Evolutionary conservation across 2,888 invertebrate species (phyloP).

Genomic region (Cyclophora albipunctata): DNA sequence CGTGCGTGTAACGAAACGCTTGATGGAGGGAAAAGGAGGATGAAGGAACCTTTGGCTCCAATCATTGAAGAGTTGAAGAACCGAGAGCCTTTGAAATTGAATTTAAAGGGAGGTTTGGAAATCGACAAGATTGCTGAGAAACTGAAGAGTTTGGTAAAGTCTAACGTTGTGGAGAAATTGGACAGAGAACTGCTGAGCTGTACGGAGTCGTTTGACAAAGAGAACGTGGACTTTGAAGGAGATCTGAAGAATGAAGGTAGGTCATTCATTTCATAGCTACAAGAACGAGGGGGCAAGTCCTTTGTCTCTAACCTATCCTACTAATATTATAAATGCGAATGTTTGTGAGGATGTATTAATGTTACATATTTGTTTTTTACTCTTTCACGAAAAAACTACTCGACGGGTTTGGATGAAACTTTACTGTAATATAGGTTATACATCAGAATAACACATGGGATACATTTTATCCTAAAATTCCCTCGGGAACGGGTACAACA

Average conservation of each 20-base stretch:
- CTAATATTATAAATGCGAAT: too few relatives aligned
- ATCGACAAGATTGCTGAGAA: conserved; percentile 69
- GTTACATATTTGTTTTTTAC: too few relatives aligned
- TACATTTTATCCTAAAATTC: too few relatives aligned
- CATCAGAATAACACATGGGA: too few relatives aligned
- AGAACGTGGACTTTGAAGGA: conserved; percentile 18
- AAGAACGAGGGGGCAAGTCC: too few relatives aligned
- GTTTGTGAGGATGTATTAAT: too few relatives aligned
- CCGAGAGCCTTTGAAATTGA: conserved; percentile 42
- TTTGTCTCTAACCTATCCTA: too few relatives aligned
- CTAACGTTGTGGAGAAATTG: conserved; percentile 38
- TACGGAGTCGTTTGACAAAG: conserved; percentile 50
- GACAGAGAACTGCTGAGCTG: conserved; percentile 51
- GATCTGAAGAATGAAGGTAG: conserved; percentile 20
- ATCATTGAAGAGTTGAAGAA: conserved; percentile 58
- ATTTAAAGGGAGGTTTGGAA: conserved; percentile 43
- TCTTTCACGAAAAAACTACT: too few relatives aligned
- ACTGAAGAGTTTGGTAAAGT: conserved; percentile 50
- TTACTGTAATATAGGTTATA: too few relatives aligned
- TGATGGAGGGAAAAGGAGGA: conserved; percentile 14
- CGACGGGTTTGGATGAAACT: too few relatives aligned
- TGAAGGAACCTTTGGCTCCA: conserved; percentile 53
- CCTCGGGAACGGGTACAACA: too few relatives aligned
- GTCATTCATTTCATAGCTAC: not conserved
- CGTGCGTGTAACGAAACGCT: conserved; percentile 15